Percentiles rank a stretch among this genome's conserved stretches.
These are phyloP conservation scores for Aleiodes leptofemur DNA, from an alignment of 2,888 invertebrate genomes.

Conservation along the genomic window DNA sequence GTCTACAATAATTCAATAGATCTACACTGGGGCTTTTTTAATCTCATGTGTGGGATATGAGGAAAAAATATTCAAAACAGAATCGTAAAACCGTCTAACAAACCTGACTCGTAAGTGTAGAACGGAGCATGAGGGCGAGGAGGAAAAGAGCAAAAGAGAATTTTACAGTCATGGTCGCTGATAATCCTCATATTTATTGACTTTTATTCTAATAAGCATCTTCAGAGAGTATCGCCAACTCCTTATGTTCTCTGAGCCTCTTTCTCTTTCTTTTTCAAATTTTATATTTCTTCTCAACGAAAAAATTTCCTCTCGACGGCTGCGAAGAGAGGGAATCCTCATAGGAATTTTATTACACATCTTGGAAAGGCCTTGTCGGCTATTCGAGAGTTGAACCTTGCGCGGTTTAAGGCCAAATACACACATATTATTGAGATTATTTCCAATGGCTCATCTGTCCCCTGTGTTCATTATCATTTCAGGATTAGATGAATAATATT, in stretches of 20 bases:
- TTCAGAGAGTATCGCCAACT: slow-evolving; percentile 40
- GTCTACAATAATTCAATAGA: slow-evolving; percentile 32
- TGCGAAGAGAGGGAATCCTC: background rate
- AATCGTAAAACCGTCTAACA: slow-evolving; percentile 24
- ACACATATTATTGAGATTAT: slow-evolving; percentile 33
- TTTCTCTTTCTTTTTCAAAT: slow-evolving; percentile 2
- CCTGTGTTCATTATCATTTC: slow-evolving; percentile 29
- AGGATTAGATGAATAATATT: slow-evolving; percentile 36
- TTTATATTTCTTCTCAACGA: background rate
- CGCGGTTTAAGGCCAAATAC: slow-evolving; percentile 21
- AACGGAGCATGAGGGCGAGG: slow-evolving; percentile 40
- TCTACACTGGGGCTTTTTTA: too few relatives aligned
- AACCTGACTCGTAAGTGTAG: slow-evolving; percentile 37
- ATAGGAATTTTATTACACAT: slow-evolving; percentile 38
- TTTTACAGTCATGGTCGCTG: slow-evolving; percentile 59
- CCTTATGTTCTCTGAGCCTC: slow-evolving; percentile 8
- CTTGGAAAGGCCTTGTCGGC: slow-evolving; percentile 14
- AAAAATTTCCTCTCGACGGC: background rate
- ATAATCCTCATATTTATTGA: slow-evolving; percentile 70
- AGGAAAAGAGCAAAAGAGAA: slow-evolving; percentile 47
- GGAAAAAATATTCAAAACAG: slow-evolving; percentile 56
- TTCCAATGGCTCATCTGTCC: background rate
- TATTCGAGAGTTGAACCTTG: slow-evolving; percentile 13
- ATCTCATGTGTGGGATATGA: background rate
- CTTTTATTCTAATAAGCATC: slow-evolving; percentile 60